These are phyloP conservation scores for Centropus unirufus DNA, from an alignment of 2,113 vertebrate genomes.

Conservation along the genomic window DNA sequence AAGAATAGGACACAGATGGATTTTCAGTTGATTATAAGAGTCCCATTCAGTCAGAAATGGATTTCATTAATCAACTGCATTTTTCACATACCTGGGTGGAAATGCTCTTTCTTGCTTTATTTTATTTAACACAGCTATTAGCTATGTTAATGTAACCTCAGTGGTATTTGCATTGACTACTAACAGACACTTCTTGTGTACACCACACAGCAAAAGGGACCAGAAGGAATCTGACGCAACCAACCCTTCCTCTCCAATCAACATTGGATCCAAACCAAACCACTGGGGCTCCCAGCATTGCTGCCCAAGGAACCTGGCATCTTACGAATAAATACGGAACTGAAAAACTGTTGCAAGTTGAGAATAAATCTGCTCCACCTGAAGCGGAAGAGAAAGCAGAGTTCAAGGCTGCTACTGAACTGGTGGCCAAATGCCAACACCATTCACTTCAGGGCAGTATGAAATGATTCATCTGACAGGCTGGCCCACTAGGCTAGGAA, in stretches of 20 bases:
- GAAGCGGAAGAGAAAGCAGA: conserved; percentile 47
- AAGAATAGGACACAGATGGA: background rate
- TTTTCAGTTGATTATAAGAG: background rate
- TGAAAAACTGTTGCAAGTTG: conserved; percentile 10
- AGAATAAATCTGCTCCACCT: conserved; percentile 55
- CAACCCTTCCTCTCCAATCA: conserved; percentile 10
- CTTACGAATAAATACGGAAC: conserved; percentile 61
- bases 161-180: conserved; percentile 51
- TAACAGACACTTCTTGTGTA: conserved; percentile 66
- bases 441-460: conserved; percentile 2
- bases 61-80: conserved; percentile 18
- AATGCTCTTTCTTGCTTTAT: conserved; percentile 45
- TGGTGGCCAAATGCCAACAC: conserved; percentile 38
- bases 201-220: background rate
- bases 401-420: conserved; percentile 61
- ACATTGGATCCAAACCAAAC: conserved; percentile 50
- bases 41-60: background rate
- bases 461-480: conserved; percentile 36
- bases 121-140: conserved; percentile 65
- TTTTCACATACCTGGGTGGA: conserved; percentile 15
- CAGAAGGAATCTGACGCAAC: conserved; percentile 38
- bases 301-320: conserved; percentile 23
- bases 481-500: background rate
- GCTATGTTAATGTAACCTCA: conserved; percentile 62
- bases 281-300: background rate